These are phyloP conservation scores for Paralichthys olivaceus DNA, from an alignment of 2,113 vertebrate genomes.

Conservation along the genomic window DNA sequence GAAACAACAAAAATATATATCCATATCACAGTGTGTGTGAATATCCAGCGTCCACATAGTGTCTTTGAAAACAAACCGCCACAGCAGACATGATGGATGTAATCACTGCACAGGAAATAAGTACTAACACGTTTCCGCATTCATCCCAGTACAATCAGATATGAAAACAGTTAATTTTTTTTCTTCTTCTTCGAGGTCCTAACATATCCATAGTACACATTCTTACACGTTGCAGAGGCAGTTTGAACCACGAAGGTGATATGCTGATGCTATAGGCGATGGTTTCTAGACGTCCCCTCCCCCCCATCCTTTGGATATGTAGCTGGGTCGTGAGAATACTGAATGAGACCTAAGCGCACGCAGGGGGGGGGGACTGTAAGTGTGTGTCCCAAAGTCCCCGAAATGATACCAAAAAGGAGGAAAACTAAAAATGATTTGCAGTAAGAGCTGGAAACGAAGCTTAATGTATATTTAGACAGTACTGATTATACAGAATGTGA, in stretches of 20 bases:
- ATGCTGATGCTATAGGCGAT: conserved; percentile 58
- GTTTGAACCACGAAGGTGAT: conserved; percentile 50
- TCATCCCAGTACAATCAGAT: conserved; percentile 65
- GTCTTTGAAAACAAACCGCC: conserved; percentile 43
- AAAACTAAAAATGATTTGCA: conserved; percentile 43
- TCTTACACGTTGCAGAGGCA: conserved; percentile 57
- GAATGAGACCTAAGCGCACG: conserved; percentile 23
- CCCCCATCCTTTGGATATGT: conserved; percentile 63
- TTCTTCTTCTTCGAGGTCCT: conserved; percentile 31
- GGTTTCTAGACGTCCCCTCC: conserved; percentile 18
- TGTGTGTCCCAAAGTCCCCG: conserved; percentile 28
- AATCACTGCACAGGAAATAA: conserved; percentile 59
- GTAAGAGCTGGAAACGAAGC: conserved; percentile 62
- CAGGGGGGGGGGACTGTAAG: not conserved
- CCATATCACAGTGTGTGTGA: conserved; percentile 73
- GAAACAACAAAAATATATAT: conserved; percentile 63
- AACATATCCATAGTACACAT: conserved; percentile 57
- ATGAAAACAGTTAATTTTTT: conserved; percentile 27
- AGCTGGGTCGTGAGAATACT: conserved; percentile 63
- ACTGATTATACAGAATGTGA: conserved; percentile 68
- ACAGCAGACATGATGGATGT: conserved; percentile 51
- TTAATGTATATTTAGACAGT: conserved; percentile 65
- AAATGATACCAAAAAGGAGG: conserved; percentile 24
- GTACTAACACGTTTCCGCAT: conserved; percentile 42
- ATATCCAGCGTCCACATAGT: conserved; percentile 66